Evolutionary conservation across 53 echinoderm and acorn worm genomes (phyloP), one percentile per base, ranked within the genome.

Genomic region (Arbacia lixula): DNA sequence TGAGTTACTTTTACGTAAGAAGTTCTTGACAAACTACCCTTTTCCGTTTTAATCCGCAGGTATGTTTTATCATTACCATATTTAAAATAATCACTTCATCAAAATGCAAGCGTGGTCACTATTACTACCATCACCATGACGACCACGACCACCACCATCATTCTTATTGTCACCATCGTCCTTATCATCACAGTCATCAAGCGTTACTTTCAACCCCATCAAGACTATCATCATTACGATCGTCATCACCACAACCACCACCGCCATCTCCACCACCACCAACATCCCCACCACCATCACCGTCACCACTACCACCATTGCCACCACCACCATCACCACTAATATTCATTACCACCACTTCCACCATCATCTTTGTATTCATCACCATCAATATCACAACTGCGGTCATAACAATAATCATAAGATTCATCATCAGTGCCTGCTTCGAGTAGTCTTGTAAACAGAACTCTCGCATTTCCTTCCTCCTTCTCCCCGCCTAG

Each of bases 101-200:
- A n/a, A n/a, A n/a, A 10, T 46, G 46, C 14, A 12, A 57, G 5
- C 57, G 5, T 20, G 5, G 20, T 21, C 17, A 57, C 57, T 21
- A 57, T 21, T 5, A 57, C 57, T 20, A 57, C 21, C 57, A 57
- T 21, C 57, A 57, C 21, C 57, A 57, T 21, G 12, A 57, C 21
- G 5, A 57, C 57, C 57, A 57, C 21, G 12, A 14, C 30, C 74
- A 73, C 34, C 53, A 73, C n/a, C 53, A 53, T 32, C 53, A 73
- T 32, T 35, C 50, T 53, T 9, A 73, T 52, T 53, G 52, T 53
- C 74, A 73, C 49, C 53, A 73, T 52, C 74, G 11, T 52, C 65
- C 25, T 64, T 32, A 32, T 31, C 31, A 32, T 64, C 65, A 11
- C 19, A 28, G 8, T 64, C 30, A 64, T 31, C 65, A 30, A 3